A percentile compares a stretch with the other conserved stretches of the same genome.
phyloP scores from a whole-genome alignment of 2,113 vertebrate species.

The Nerophis lumbriciformis region DNA sequence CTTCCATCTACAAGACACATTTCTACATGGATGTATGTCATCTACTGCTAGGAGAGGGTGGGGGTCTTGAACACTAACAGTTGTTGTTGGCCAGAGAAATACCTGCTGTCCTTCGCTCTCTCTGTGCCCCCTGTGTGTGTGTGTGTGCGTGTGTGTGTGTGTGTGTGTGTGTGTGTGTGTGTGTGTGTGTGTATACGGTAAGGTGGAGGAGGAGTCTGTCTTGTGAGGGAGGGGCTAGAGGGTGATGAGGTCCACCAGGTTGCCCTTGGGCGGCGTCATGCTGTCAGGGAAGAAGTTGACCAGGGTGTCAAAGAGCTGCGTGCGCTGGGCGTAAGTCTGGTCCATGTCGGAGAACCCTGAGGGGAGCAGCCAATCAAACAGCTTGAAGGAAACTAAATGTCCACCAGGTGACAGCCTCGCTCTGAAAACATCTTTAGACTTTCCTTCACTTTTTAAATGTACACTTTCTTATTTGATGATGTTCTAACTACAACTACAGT shows the following conservation, averaged over 20 bases:
- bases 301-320: slow-evolving; percentile 94
- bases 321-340: slow-evolving; percentile 94
- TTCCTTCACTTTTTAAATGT: too few species aligned
- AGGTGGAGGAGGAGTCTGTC: not conserved
- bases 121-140: not conserved
- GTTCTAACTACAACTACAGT: too few species aligned
- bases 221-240: slow-evolving; percentile 71
- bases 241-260: slow-evolving; percentile 96
- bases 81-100: slow-evolving; percentile 17
- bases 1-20: too few species aligned
- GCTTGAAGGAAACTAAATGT: too few species aligned
- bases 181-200: not conserved
- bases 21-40: too few species aligned
- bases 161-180: not conserved
- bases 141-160: not conserved
- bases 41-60: too few species aligned
- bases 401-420: too few species aligned
- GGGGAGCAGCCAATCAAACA: too few species aligned
- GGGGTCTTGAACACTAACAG: too few species aligned
- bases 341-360: slow-evolving; percentile 95
- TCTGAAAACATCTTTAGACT: too few species aligned
- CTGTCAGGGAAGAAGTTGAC: slow-evolving; percentile 99
- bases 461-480: too few species aligned
- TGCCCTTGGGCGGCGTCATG: slow-evolving; percentile 99
- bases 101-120: slow-evolving; percentile 24